These are phyloP conservation scores for Phrynocephalus forsythii DNA, from an alignment of 2,797 vertebrate species.

Conservation along the genomic window DNA sequence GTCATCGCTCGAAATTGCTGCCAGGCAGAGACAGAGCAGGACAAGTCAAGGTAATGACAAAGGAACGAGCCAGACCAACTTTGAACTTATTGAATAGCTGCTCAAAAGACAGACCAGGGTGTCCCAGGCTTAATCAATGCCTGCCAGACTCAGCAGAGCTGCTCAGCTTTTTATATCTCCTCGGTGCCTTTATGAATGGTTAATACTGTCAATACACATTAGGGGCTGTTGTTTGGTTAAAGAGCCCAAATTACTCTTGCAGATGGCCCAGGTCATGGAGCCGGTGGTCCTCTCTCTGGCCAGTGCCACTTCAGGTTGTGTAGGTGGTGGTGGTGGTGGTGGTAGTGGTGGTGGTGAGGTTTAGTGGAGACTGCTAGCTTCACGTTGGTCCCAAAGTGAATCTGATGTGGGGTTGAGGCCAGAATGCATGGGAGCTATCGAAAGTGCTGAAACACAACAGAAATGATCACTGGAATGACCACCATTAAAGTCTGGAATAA, in stretches of 20 bases:
- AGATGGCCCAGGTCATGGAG: constrained; percentile 16
- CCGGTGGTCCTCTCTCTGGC: too few relatives aligned
- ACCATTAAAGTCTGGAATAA: too few relatives aligned
- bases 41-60: constrained; percentile 60
- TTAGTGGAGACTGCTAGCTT: too few relatives aligned
- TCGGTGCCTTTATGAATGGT: constrained; percentile 71
- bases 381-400: too few relatives aligned
- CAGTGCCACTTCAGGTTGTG: too few relatives aligned
- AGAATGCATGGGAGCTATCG: too few relatives aligned
- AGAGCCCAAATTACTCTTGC: constrained; percentile 42
- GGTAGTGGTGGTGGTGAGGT: too few relatives aligned
- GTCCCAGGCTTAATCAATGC: constrained; percentile 69
- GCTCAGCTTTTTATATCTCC: constrained; percentile 56
- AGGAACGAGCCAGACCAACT: constrained; percentile 66
- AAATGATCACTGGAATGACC: too few relatives aligned
- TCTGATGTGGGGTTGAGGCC: too few relatives aligned
- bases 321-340: too few relatives aligned
- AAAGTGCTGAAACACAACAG: too few relatives aligned
- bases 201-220: constrained; percentile 67
- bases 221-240: constrained; percentile 58
- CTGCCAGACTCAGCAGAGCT: constrained; percentile 40
- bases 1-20: constrained; percentile 66
- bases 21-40: constrained; percentile 51
- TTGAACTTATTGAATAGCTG: constrained; percentile 59
- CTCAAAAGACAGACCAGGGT: constrained; percentile 52